Evolutionary conservation across 2,797 vertebrate genomes (phyloP).

Genomic region (Euphonia xanthogaster): DNA sequence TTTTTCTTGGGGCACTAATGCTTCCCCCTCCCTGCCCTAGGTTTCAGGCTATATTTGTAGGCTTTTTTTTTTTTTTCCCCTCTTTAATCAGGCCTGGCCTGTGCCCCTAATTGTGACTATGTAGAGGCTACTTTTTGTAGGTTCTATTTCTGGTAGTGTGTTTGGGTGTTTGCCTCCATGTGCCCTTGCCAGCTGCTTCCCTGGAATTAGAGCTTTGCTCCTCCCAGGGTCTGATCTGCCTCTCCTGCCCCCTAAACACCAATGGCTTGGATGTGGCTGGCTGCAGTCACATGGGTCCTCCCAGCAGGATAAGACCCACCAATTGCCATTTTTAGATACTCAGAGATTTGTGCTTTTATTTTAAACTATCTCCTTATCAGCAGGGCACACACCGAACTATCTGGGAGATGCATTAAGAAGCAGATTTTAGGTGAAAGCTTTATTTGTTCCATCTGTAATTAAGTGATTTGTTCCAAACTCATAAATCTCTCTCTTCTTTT

Average conservation of each 20-base stretch:
- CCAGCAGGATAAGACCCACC: background rate
- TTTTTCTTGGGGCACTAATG: background rate
- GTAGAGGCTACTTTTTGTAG: background rate
- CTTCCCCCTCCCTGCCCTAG: fast-evolving
- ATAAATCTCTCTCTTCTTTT: background rate
- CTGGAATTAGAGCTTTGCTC: background rate
- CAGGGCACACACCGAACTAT: background rate
- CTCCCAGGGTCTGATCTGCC: background rate
- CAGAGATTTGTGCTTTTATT: background rate
- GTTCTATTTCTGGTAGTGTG: background rate
- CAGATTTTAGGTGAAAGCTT: background rate
- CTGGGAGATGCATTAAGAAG: background rate
- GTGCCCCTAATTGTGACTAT: background rate
- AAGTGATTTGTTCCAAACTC: constrained; percentile 25
- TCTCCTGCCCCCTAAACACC: background rate
- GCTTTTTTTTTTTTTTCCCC: background rate
- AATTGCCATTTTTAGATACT: background rate
- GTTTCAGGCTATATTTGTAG: background rate
- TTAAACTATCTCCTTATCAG: background rate
- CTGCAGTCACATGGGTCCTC: background rate
- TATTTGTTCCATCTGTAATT: constrained; percentile 14
- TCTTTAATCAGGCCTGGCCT: background rate
- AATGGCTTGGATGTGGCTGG: background rate
- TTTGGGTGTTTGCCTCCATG: background rate
- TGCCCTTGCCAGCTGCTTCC: background rate